Conservation (phyloP, 2,888 invertebrate genomes). For the Lordiphosa fenestrarum region DNA sequence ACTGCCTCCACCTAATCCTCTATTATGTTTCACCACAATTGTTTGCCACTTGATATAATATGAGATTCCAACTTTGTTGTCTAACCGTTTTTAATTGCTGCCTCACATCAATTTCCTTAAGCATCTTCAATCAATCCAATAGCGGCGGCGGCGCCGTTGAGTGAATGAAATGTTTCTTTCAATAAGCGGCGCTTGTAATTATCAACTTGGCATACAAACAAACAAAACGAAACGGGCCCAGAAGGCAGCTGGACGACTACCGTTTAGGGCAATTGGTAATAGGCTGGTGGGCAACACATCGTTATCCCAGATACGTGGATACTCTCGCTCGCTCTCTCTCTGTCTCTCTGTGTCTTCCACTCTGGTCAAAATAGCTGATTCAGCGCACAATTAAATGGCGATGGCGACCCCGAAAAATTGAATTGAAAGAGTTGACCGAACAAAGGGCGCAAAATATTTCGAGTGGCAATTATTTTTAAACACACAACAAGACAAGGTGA, state of each 20-base stretch:
- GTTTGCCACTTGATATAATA: slow-evolving; percentile 47
- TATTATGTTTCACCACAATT: slow-evolving; percentile 30
- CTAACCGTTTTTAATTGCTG: slow-evolving; percentile 67
- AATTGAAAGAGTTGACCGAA: slow-evolving; percentile 61
- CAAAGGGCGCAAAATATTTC: slow-evolving; percentile 66
- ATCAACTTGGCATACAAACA: slow-evolving; percentile 33
- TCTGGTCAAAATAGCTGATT: slow-evolving; percentile 72
- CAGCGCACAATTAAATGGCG: slow-evolving; percentile 73
- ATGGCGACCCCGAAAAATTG: slow-evolving; percentile 36
- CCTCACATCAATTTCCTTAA: slow-evolving; percentile 12
- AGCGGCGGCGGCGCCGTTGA: slow-evolving; percentile 36
- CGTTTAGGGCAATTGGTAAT: slow-evolving; percentile 72
- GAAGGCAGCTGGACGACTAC: slow-evolving; percentile 64
- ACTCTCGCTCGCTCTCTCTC: slow-evolving; percentile 12
- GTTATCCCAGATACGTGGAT: slow-evolving; percentile 45
- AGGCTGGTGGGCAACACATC: slow-evolving; percentile 28
- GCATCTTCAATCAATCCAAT: slow-evolving; percentile 35
- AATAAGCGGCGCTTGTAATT: slow-evolving; percentile 73
- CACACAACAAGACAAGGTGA: slow-evolving; percentile 40
- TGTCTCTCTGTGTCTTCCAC: slow-evolving; percentile 2
- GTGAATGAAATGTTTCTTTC: slow-evolving; percentile 46
- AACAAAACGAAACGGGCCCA: slow-evolving; percentile 41
- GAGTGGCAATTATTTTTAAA: slow-evolving; percentile 72
- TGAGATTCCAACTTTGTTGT: slow-evolving; percentile 44
- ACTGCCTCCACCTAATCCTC: slow-evolving; percentile 52